A percentile compares a stretch with the other conserved stretches of the same genome.
Conservation (phyloP, 2,888 invertebrate genomes). For the Drosophila lutescens region DNA sequence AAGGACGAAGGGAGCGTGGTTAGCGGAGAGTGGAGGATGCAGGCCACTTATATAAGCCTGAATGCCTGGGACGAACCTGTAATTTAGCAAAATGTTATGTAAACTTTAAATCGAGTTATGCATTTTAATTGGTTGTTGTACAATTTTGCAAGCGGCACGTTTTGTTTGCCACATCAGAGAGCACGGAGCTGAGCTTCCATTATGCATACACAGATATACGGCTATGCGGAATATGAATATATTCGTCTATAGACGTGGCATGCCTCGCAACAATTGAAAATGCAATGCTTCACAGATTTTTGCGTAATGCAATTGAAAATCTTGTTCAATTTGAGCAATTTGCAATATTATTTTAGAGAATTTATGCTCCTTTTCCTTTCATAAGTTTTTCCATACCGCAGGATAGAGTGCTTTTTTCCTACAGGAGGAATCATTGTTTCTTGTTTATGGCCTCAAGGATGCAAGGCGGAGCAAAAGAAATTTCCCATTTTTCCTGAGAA, state of each 20-base stretch:
- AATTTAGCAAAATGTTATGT: slow-evolving; percentile 79
- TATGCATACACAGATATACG: slow-evolving; percentile 28
- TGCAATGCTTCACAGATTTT: slow-evolving; percentile 57
- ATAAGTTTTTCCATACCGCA: slow-evolving; percentile 3
- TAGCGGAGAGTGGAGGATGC: slow-evolving; percentile 4
- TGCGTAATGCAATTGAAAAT: slow-evolving; percentile 67
- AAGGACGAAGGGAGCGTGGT: slow-evolving; percentile 19
- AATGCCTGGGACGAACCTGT: slow-evolving; percentile 67
- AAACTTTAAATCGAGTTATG: slow-evolving; percentile 81
- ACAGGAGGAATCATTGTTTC: background rate
- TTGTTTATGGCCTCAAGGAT: slow-evolving; percentile 1
- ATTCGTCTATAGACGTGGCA: background rate
- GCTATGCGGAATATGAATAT: slow-evolving; percentile 47
- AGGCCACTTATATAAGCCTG: slow-evolving; percentile 75
- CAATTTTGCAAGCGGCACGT: slow-evolving; percentile 77
- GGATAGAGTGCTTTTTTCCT: background rate
- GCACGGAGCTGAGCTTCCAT: slow-evolving; percentile 30
- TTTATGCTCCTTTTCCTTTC: slow-evolving; percentile 1
- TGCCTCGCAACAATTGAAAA: slow-evolving; percentile 39
- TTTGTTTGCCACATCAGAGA: slow-evolving; percentile 74
- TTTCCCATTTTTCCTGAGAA: background rate
- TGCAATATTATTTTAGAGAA: slow-evolving; percentile 40
- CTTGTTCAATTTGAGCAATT: slow-evolving; percentile 46
- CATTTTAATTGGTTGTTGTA: slow-evolving; percentile 80
- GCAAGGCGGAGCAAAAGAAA: slow-evolving; percentile 1